phyloP scores from a whole-genome alignment of 2,113 vertebrate genomes.

The Eclectus roratus region DNA sequence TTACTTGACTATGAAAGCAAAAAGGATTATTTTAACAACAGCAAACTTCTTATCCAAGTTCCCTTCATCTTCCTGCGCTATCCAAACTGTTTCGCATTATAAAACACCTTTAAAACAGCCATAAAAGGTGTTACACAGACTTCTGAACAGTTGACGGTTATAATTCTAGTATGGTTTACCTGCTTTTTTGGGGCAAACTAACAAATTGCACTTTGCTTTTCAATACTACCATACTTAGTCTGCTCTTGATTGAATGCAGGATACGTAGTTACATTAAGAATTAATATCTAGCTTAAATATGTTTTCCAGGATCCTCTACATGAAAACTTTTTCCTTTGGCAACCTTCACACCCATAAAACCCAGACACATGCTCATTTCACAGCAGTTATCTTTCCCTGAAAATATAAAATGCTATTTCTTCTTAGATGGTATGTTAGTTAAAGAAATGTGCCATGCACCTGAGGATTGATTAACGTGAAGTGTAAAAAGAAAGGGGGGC shows the following conservation, averaged over 20 bases:
- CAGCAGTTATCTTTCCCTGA: neutral
- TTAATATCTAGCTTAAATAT: conserved; percentile 27
- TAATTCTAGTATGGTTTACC: neutral
- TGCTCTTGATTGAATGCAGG: conserved; percentile 7
- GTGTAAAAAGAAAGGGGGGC: neutral
- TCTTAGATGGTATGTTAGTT: neutral
- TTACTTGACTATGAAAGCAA: neutral
- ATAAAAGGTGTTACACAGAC: neutral
- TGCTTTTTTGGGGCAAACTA: conserved; percentile 6
- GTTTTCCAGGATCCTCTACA: neutral
- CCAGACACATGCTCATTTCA: neutral
- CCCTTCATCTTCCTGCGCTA: neutral
- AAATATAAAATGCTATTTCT: conserved; percentile 12
- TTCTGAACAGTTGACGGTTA: neutral
- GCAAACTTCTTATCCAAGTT: neutral
- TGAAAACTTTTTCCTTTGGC: conserved; percentile 19
- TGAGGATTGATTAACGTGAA: neutral
- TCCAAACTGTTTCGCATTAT: neutral
- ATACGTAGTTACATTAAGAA: neutral
- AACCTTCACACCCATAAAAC: neutral
- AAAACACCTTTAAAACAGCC: neutral
- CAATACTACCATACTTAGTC: neutral
- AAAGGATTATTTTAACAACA: neutral
- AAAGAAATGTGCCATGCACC: neutral
- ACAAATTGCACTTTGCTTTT: conserved; percentile 6